These are phyloP conservation scores for Colaptes auratus DNA, from an alignment of 2,113 vertebrate genomes.

Conservation along the genomic window DNA sequence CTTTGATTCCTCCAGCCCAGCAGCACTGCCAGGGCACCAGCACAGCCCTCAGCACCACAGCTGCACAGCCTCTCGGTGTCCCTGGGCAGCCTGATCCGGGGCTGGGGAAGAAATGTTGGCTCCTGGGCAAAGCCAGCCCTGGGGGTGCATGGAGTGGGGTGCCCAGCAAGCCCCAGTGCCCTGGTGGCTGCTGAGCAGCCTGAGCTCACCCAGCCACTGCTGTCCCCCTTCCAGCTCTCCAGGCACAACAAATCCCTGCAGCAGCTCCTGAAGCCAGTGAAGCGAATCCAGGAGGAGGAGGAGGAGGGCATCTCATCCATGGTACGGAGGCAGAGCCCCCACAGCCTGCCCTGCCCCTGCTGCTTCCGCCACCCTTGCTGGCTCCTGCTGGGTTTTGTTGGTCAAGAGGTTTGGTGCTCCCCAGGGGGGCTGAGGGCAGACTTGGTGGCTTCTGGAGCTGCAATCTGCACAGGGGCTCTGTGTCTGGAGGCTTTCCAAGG, in stretches of 20 bases:
- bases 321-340: slow-evolving; percentile 72
- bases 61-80: too few species aligned
- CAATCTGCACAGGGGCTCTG: accelerated
- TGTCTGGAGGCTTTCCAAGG: neutral
- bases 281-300: slow-evolving; percentile 88
- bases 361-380: neutral
- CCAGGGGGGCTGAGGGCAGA: neutral
- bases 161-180: too few species aligned
- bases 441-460: neutral
- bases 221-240: slow-evolving; percentile 81
- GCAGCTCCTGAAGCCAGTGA: slow-evolving; percentile 87
- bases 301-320: slow-evolving; percentile 96
- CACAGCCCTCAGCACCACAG: too few species aligned
- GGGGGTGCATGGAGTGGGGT: too few species aligned
- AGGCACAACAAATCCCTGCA: slow-evolving; percentile 92
- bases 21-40: too few species aligned
- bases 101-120: neutral
- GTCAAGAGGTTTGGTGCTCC: neutral
- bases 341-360: accelerated
- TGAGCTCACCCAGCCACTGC: neutral
- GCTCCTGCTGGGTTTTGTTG: neutral
- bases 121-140: neutral
- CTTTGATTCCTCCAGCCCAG: too few species aligned
- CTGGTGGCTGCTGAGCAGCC: neutral
- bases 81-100: too few species aligned